Evolutionary conservation across 2,797 vertebrate genomes (phyloP).

Genomic region (Coregonus sp.): DNA sequence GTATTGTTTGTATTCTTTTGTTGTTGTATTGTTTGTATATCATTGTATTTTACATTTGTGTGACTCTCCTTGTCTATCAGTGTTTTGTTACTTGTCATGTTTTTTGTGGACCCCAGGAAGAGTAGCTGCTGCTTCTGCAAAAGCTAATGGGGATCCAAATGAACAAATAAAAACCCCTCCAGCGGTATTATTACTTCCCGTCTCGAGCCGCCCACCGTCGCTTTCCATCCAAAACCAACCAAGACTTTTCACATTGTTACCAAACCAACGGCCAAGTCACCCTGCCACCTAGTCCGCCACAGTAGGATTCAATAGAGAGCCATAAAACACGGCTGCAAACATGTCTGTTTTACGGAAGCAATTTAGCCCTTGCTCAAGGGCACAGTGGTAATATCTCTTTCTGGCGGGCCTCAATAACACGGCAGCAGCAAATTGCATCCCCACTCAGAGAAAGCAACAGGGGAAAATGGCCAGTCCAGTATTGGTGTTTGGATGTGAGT

Average conservation of each 20-base stretch:
- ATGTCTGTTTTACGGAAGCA: slow-evolving; percentile 71
- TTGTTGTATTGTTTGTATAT: no score
- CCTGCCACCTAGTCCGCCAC: slow-evolving; percentile 14
- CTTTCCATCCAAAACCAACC: not conserved
- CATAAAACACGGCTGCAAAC: slow-evolving; percentile 65
- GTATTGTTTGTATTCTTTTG: no score
- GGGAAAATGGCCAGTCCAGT: slow-evolving; percentile 16
- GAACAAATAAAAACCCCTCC: slow-evolving; percentile 25
- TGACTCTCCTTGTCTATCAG: no score
- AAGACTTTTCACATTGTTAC: slow-evolving; percentile 27
- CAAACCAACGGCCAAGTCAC: slow-evolving; percentile 46
- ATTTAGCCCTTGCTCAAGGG: slow-evolving; percentile 74
- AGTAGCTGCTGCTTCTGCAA: no score
- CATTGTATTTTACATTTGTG: no score
- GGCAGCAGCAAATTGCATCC: slow-evolving; percentile 1
- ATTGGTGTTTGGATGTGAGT: slow-evolving; percentile 12
- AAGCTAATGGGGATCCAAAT: no score
- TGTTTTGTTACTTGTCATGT: no score
- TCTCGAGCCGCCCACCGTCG: slow-evolving; percentile 9
- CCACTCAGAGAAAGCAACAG: slow-evolving; percentile 5
- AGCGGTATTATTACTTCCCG: slow-evolving; percentile 48
- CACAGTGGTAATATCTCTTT: slow-evolving; percentile 61
- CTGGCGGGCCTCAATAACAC: slow-evolving; percentile 16
- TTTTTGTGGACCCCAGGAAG: no score
- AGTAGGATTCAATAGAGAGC: slow-evolving; percentile 47